These are phyloP conservation scores for Megaceryle alcyon DNA, from an alignment of 2,797 vertebrate genomes.

Conservation along the genomic window DNA sequence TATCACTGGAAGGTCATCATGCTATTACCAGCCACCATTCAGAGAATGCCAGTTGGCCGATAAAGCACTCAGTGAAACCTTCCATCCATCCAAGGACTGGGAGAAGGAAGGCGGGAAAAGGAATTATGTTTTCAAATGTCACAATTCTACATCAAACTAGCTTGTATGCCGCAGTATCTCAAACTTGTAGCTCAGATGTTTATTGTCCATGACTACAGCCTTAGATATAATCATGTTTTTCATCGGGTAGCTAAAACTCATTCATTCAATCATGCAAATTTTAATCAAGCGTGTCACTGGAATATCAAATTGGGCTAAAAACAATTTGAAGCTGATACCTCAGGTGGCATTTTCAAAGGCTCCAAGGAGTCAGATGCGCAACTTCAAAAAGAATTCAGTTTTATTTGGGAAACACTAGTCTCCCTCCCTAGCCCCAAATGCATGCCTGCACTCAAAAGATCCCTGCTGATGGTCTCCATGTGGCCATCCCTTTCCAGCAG, in stretches of 20 bases:
- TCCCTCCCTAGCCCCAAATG: background rate
- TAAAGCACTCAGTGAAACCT: background rate
- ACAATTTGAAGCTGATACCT: background rate
- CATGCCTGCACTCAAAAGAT: fast-evolving
- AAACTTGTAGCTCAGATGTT: background rate
- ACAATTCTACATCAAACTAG: background rate
- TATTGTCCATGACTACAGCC: background rate
- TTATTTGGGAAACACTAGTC: background rate
- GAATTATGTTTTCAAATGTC: too few species aligned
- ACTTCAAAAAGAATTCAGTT: background rate
- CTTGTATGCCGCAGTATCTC: background rate
- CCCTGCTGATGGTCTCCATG: background rate
- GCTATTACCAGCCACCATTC: background rate
- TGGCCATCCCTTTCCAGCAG: background rate
- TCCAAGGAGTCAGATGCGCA: background rate
- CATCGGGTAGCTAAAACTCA: background rate
- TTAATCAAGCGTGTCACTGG: background rate
- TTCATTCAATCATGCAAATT: background rate
- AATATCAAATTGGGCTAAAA: background rate
- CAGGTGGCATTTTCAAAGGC: background rate
- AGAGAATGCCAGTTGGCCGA: background rate
- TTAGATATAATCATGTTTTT: background rate
- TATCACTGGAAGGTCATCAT: background rate
- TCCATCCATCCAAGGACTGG: background rate
- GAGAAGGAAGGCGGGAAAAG: background rate